Percentiles rank a stretch among this genome's conserved stretches.
Evolutionary conservation across 2,888 invertebrate species (phyloP).

Genomic region (Rhagonycha fulva): DNA sequence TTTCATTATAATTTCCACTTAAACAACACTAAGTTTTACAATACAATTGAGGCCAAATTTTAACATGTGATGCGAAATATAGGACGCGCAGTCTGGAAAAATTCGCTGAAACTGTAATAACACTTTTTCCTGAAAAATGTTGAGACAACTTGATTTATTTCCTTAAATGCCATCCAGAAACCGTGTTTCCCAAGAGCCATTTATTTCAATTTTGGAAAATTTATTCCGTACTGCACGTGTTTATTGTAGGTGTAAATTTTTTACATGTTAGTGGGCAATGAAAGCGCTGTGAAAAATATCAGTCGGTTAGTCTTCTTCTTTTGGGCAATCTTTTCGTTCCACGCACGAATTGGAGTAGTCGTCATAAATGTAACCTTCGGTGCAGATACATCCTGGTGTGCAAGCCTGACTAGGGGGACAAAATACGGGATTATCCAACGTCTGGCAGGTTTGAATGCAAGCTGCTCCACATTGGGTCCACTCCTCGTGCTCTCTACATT

Average conservation of each 20-base stretch:
- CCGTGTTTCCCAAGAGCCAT: neutral
- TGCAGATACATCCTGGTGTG: slow-evolving; percentile 22
- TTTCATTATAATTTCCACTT: neutral
- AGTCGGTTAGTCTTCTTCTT: neutral
- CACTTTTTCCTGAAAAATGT: neutral
- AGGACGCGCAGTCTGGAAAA: neutral
- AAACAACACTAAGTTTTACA: neutral
- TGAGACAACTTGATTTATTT: neutral
- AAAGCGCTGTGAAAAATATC: neutral
- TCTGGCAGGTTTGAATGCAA: slow-evolving; percentile 21
- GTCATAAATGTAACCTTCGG: slow-evolving; percentile 6
- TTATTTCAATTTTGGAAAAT: neutral
- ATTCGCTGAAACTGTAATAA: neutral
- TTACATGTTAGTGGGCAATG: neutral
- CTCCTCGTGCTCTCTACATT: slow-evolving; percentile 15
- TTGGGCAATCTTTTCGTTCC: neutral
- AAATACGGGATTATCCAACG: slow-evolving; percentile 6
- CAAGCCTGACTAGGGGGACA: slow-evolving; percentile 17
- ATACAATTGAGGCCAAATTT: neutral
- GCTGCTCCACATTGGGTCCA: slow-evolving; percentile 20
- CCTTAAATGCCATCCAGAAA: neutral
- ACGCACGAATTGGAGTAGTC: neutral
- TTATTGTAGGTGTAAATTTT: neutral
- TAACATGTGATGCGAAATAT: neutral
- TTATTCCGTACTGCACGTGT: neutral